Evolutionary conservation across 2,113 vertebrate species (phyloP).

Genomic region (Pelobates fuscus): DNA sequence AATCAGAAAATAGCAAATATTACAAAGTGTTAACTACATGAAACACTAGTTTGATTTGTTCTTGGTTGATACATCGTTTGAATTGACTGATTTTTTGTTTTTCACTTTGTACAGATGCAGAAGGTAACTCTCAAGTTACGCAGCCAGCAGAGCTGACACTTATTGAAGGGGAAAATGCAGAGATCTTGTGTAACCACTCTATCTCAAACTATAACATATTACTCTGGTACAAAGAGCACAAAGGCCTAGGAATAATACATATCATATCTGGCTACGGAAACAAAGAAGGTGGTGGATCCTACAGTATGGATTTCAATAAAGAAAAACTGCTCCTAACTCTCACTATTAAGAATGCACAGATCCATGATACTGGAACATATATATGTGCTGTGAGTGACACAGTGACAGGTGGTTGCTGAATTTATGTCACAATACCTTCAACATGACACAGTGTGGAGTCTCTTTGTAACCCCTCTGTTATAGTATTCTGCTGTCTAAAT

Average conservation of each 20-base stretch:
- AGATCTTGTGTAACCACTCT: slow-evolving; percentile 18
- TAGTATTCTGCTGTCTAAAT: too few species aligned
- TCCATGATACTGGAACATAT: slow-evolving; percentile 1
- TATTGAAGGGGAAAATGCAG: background rate
- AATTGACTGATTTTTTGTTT: background rate
- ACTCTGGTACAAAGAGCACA: slow-evolving; percentile 3
- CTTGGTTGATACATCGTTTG: background rate
- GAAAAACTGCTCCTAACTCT: background rate
- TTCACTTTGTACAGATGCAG: background rate
- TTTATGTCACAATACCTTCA: background rate
- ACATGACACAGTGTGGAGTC: too few species aligned
- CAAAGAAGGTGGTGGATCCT: background rate
- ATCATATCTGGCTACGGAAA: slow-evolving; percentile 12
- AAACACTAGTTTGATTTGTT: too few species aligned
- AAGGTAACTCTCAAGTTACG: background rate
- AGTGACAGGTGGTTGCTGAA: background rate
- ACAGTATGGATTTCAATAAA: background rate
- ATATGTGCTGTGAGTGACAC: slow-evolving; percentile 27
- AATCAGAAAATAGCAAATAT: too few species aligned
- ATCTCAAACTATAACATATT: slow-evolving; percentile 2
- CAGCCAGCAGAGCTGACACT: slow-evolving; percentile 3
- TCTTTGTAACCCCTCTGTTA: too few species aligned
- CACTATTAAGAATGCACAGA: background rate
- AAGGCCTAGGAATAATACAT: background rate
- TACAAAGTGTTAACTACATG: too few species aligned